Evolutionary conservation across 1,140 invertebrate genomes (phyloP), one percentile per base, ranked within the genome.

Genomic region (Bicyclus anynana): DNA sequence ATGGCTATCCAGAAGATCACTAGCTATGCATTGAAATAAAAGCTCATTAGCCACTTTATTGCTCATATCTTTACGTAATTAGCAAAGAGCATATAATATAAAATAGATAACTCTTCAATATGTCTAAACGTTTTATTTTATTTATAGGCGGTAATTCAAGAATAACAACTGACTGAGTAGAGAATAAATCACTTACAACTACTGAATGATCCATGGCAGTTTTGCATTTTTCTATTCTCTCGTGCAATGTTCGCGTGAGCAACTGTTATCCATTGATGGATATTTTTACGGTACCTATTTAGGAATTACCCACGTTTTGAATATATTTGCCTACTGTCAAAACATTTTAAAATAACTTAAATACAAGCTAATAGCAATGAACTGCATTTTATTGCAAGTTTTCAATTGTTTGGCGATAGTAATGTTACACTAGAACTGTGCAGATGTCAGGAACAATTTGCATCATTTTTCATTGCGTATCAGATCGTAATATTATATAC

Each of bases 1-100:
- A 86, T 87, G 83, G 77, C 75, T 81, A 67, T 84, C 84, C 81
- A 88, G 74, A 46, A 87, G 69, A 78, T 87, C 84, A 79, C 80
- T 85, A 51, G 84, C 84, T 87, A 73, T 63, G 72, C 62, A 76
- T 75, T 71, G 72, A 67, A 69, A 77, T 69, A 74, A 80, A 78
- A 77, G 78, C 53, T 76, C 73, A 77, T 78, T 78, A 85, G 72
- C 68, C 71, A 71, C 38, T 82, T 84, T 83, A 85, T 87, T 79
- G 57, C 66, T 74, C 74, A 80, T 87, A 81, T 83, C 77, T 78
- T 73, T 61, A 67, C 60, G 74, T 81, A 81, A 85, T 84, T 78
- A 64, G 66, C 65, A 69, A 66, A 52, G 65, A 44, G 49, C 59
- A 75, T 74, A 82, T 79, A 77, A 78, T 75, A 64, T 54, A 44